Conservation (phyloP, 2,888 invertebrate species). For the Abrostola tripartita region DNA sequence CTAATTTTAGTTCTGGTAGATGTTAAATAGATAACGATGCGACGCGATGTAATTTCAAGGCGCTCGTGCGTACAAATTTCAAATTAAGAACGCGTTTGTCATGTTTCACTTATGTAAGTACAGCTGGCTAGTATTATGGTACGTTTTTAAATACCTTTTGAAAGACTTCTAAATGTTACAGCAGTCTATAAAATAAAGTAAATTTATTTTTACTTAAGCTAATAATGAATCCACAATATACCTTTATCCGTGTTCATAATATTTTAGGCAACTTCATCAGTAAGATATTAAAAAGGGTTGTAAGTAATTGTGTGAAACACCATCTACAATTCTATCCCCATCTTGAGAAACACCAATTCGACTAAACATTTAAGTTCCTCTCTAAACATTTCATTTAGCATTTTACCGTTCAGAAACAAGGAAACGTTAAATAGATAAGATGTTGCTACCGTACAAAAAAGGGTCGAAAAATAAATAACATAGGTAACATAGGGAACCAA, state of each 20-base stretch:
- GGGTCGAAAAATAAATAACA: constrained; percentile 44
- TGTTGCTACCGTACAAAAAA: constrained; percentile 36
- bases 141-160: background rate
- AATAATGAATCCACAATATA: too few relatives aligned
- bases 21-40: constrained; percentile 49
- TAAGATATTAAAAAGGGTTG: background rate
- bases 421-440: constrained; percentile 24
- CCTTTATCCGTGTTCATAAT: too few relatives aligned
- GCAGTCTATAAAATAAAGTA: too few relatives aligned
- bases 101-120: constrained; percentile 40
- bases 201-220: too few relatives aligned
- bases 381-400: background rate
- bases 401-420: constrained; percentile 8
- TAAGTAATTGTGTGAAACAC: background rate
- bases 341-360: background rate
- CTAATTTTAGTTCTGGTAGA: constrained; percentile 59
- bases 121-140: background rate
- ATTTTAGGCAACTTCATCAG: too few relatives aligned
- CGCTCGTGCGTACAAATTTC: constrained; percentile 65
- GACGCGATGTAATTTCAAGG: constrained; percentile 50
- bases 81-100: constrained; percentile 68
- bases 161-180: too few relatives aligned
- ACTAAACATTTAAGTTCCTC: constrained; percentile 1
- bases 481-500: constrained; percentile 1
- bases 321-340: background rate